Evolutionary conservation across 2,797 vertebrate species (phyloP).

Genomic region (Silurus lanzhouensis): DNA sequence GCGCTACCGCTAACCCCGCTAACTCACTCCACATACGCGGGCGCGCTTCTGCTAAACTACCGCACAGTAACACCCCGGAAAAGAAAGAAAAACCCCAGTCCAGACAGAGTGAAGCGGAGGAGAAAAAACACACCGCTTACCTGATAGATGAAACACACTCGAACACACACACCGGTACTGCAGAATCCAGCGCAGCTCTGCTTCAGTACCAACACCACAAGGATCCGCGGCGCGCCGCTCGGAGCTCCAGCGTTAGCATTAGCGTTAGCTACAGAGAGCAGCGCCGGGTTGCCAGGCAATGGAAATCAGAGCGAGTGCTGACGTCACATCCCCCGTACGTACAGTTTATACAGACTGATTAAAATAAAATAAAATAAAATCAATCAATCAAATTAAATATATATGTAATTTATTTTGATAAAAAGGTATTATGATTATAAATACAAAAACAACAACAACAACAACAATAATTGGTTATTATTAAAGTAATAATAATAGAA

Average conservation of each 20-base stretch:
- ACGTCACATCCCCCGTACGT: not conserved
- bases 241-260: slow-evolving; percentile 2
- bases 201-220: not conserved
- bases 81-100: not conserved
- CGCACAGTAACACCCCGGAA: too few relatives aligned
- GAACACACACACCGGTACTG: not conserved
- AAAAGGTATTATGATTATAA: too few relatives aligned
- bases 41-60: not conserved
- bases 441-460: too few relatives aligned
- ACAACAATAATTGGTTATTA: too few relatives aligned
- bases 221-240: not conserved
- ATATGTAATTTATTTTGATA: too few relatives aligned
- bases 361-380: too few relatives aligned
- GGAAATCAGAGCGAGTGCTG: slow-evolving; percentile 8
- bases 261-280: slow-evolving; percentile 22
- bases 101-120: not conserved
- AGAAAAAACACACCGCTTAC: not conserved
- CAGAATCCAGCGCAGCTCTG: not conserved
- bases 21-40: not conserved
- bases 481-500: too few relatives aligned
- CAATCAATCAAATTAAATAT: too few relatives aligned
- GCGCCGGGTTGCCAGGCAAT: slow-evolving; percentile 41
- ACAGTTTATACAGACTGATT: too few relatives aligned
- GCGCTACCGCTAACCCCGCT: slow-evolving; percentile 21
- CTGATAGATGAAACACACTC: not conserved